Evolutionary conservation across 2,797 vertebrate genomes (phyloP).

Genomic region (Sebastolobus altivelis): DNA sequence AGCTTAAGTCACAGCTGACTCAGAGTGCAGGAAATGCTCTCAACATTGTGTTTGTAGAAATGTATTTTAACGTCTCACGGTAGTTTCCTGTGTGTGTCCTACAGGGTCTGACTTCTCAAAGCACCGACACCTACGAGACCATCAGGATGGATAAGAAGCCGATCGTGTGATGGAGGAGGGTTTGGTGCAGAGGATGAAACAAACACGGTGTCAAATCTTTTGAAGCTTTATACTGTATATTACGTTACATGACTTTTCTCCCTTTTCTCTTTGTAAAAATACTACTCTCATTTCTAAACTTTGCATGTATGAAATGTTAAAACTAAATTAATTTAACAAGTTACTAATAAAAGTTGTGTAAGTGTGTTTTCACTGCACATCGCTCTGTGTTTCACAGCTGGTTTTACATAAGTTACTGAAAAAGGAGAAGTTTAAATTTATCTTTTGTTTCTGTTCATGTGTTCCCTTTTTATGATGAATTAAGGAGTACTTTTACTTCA

Average conservation of each 20-base stretch:
- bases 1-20: not conserved
- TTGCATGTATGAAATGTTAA: constrained; percentile 1
- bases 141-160: constrained; percentile 67
- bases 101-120: constrained; percentile 72
- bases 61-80: not conserved
- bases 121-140: constrained; percentile 78
- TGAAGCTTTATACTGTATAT: constrained; percentile 30
- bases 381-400: not conserved
- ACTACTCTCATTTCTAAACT: not conserved
- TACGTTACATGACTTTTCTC: not conserved
- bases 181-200: not conserved
- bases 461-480: not conserved
- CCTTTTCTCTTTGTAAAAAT: constrained; percentile 34
- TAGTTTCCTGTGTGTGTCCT: not conserved
- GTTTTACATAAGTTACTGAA: not conserved
- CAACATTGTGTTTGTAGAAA: not conserved
- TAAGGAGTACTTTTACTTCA: not conserved
- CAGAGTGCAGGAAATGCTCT: constrained; percentile 17
- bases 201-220: not conserved
- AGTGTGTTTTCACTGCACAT: not conserved
- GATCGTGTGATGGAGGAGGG: constrained; percentile 15
- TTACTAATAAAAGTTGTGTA: not conserved
- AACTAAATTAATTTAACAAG: constrained; percentile 36
- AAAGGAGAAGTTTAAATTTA: constrained; percentile 41
- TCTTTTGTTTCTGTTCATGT: not conserved